A percentile compares a stretch with the other conserved stretches of the same genome.
Evolutionary conservation across 2,888 invertebrate species (phyloP).

Genomic region (Ichneumon xanthorius): DNA sequence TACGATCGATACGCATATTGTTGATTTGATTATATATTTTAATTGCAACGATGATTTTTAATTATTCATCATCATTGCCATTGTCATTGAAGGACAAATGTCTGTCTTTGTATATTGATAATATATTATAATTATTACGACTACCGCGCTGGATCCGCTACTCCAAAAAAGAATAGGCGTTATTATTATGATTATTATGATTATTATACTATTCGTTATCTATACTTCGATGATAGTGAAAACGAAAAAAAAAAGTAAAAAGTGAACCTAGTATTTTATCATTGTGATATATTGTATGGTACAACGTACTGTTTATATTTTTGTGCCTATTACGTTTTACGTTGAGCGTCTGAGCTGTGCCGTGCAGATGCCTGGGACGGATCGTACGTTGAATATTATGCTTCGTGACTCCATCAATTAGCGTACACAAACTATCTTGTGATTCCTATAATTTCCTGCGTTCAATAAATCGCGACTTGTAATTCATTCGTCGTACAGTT

Average conservation of each 20-base stretch:
- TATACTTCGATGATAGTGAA: conserved; percentile 36
- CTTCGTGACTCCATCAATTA: conserved; percentile 8
- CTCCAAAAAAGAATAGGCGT: conserved; percentile 39
- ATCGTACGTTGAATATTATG: conserved; percentile 8
- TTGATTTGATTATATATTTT: conserved; percentile 46
- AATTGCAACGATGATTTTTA: conserved; percentile 37
- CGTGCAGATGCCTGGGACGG: conserved; percentile 46
- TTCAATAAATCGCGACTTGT: neutral
- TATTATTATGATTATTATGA: conserved; percentile 61
- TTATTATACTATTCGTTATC: conserved; percentile 74
- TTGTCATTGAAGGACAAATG: conserved; percentile 43
- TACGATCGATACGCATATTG: neutral
- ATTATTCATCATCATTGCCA: conserved; percentile 55
- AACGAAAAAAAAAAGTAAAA: conserved; percentile 51
- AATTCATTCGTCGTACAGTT: neutral
- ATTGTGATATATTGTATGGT: conserved; percentile 67
- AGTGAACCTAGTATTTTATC: conserved; percentile 68
- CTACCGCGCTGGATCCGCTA: conserved; percentile 43
- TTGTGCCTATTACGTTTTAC: conserved; percentile 66
- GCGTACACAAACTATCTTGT: neutral
- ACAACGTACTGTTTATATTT: conserved; percentile 60
- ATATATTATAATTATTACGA: conserved; percentile 55
- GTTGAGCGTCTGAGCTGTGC: conserved; percentile 54
- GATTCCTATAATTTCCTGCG: neutral
- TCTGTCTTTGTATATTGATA: conserved; percentile 45